Evolutionary conservation across 2,797 vertebrate genomes (phyloP), one percentile per base, ranked within the genome.

Genomic region (Lepus oiostolus): DNA sequence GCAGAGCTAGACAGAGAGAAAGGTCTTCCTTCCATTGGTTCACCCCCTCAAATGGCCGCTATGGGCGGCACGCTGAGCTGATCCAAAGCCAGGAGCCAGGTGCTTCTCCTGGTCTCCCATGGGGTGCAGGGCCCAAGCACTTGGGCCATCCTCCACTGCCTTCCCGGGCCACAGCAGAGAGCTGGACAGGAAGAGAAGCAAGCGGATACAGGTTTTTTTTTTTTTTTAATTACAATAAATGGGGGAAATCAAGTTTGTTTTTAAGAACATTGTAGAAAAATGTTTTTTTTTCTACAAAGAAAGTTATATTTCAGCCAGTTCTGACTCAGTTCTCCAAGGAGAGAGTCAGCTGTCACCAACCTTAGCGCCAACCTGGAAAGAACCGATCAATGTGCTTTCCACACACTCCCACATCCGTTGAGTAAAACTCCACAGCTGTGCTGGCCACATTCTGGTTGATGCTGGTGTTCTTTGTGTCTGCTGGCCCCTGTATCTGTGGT

Each of bases 401-500:
- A 74, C 38, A 21, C 12, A 62, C 1, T 60, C 2, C 24, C 16
- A 11, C 16, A 30, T 47, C 32, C n/a, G 54, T 82, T 52, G 28
- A 54, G 32, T 38, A n/a, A 72, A 76, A 93, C 8, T 47, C 68
- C 50, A 11, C 26, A 70, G 6, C 24, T 28, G 5, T n/a, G 22
- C 62, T 21, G 13, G 5, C 14, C 3, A 9, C 47, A 52, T n/a
- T 42, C 79, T n/a, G 7, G 32, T 54, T 71, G n/a, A 14, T 4
- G 6, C 11, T 38, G 9, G 5, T 4, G 2, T 35, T 71, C 50
- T n/a, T 10, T 22, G 13, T 30, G 11, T 47, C 9, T 1, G 1
- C 14, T 11, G 7, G 35, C 28, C 13, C 4, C 70, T 42, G 42
- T 9, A 13, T 12, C 14, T 2, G 0, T 0, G 19, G 17, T 7